Evolutionary conservation across 2,113 vertebrate species (phyloP), one percentile per base, ranked within the genome.

Genomic region (Trogon surrucura): DNA sequence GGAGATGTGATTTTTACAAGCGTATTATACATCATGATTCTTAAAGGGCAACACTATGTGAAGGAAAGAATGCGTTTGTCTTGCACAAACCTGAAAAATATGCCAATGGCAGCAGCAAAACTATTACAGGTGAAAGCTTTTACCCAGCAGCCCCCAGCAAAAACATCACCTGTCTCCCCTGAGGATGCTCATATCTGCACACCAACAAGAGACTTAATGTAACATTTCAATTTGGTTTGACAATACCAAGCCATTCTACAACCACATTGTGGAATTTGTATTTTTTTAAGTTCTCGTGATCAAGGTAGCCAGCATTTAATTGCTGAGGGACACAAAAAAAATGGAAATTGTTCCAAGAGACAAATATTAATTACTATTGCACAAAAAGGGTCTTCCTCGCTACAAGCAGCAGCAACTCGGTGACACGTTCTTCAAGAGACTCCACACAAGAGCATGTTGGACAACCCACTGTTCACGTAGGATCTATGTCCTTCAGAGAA

Each of bases 1-100:
- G 34, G 53, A 91, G 48, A 95, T 36, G n/a, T 91, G 70, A 92
- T 75, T 94, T 95, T 90, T 87, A 20, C 65, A 82, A 93, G 48
- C 65, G 50, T 74, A 85, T 95, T 79, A 56, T 53, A 65, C 9
- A 47, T 57, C 54, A n/a, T 20, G 41, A 69, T 77, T 85, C 84
- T n/a, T 29, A 62, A 93, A 91, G 72, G 51, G 11, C 32, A 93
- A 34, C 32, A 6, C 61, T 27, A 2, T 1, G 1, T n/a, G 29
- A 41, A 71, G 62, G 34, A 93, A 72, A 41, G 32, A n/a, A 81
- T 51, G 34, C 6, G 9, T n/a, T 88, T 87, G 32, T 51, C 51
- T 72, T 73, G 25, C 57, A 51, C 53, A 92, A 75, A 53, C 34
- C 29, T 44, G 30, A 64, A 89, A 72, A 89, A 67, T 61, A 26